Conservation (phyloP, 2,797 vertebrate genomes). For the Parauchenoglanis punctatus region DNA sequence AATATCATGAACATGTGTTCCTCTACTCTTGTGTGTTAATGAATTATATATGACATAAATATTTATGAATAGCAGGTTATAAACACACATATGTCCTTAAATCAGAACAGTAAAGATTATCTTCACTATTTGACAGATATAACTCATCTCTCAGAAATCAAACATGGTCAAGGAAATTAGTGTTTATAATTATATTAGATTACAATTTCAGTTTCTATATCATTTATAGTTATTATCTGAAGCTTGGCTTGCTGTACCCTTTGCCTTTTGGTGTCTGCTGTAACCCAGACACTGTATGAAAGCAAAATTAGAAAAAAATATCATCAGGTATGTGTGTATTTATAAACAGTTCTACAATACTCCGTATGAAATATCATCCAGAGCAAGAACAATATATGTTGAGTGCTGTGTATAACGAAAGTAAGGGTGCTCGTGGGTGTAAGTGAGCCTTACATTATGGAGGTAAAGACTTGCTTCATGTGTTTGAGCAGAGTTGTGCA, state of each 20-base stretch:
- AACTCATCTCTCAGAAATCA: neutral
- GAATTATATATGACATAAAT: neutral
- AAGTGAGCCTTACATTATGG: constrained; percentile 18
- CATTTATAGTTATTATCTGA: neutral
- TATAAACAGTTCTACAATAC: neutral
- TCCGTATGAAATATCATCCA: neutral
- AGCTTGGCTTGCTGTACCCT: neutral
- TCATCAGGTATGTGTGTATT: neutral
- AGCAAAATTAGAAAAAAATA: too few species aligned
- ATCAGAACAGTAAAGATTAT: neutral
- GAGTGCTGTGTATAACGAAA: neutral
- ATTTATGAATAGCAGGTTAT: neutral
- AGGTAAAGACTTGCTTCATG: neutral
- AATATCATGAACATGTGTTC: constrained; percentile 9
- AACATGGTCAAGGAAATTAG: neutral
- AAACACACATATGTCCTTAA: neutral
- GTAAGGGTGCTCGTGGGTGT: neutral
- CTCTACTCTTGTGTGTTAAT: neutral
- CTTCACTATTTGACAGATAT: neutral
- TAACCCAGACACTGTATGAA: neutral
- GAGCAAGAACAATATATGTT: neutral
- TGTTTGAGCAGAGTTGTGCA: constrained; percentile 50
- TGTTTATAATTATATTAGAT: neutral
- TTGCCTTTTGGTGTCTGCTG: neutral
- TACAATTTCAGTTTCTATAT: neutral